phyloP scores from a whole-genome alignment of 2,888 invertebrate genomes.

The Chouioia cunea region DNA sequence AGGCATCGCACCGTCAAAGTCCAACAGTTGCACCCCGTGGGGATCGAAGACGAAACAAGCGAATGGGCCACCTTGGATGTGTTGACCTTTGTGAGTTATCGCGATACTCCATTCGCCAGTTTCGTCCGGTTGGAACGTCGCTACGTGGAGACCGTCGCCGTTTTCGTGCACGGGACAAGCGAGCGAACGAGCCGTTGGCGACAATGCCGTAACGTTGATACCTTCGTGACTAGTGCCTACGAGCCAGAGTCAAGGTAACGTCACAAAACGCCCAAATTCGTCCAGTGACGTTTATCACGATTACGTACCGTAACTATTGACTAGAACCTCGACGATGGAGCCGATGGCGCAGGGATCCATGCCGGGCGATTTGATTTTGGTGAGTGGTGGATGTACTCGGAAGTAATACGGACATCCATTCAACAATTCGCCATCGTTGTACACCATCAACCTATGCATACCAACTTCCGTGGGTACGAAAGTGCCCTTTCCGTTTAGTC shows the following conservation, averaged over 20 bases:
- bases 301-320: conserved; percentile 81
- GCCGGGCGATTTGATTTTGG: conserved; percentile 90
- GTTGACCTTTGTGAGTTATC: conserved; percentile 94
- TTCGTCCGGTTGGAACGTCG: conserved; percentile 97
- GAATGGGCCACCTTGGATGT: conserved; percentile 96
- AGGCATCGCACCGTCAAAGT: conserved; percentile 86
- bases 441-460: conserved; percentile 84
- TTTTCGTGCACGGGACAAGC: conserved; percentile 87
- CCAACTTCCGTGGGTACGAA: conserved; percentile 92
- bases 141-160: conserved; percentile 88
- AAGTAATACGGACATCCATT: conserved; percentile 81
- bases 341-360: conserved; percentile 97
- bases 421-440: conserved; percentile 73
- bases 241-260: too few species aligned
- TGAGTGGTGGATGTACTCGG: conserved; percentile 87
- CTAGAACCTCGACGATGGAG: conserved; percentile 94
- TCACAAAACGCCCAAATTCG: neutral
- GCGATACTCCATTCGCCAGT: conserved; percentile 97
- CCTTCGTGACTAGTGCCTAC: conserved; percentile 72
- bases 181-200: conserved; percentile 88
- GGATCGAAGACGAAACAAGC: conserved; percentile 96
- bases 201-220: conserved; percentile 91
- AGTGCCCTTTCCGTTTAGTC: conserved; percentile 78
- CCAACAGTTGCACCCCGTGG: conserved; percentile 80
- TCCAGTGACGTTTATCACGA: neutral